These are phyloP conservation scores for Hydropsyche tenuis DNA, from an alignment of 1,140 invertebrate genomes.

Conservation along the genomic window DNA sequence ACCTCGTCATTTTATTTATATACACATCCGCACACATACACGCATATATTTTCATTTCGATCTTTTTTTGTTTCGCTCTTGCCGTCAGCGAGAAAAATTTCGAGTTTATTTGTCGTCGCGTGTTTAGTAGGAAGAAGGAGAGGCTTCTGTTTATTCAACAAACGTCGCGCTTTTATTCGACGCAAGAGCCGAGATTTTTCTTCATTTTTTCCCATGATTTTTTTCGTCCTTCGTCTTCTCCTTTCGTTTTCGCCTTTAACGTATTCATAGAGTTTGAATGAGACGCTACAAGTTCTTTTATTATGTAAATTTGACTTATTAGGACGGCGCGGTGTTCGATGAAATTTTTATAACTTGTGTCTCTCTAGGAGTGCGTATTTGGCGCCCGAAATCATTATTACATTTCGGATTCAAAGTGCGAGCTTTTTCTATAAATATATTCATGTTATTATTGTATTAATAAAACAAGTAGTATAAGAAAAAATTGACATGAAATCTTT, in stretches of 20 bases:
- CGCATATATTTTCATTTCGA: neutral
- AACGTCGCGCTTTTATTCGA: slow-evolving; percentile 6
- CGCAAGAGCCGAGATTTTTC: neutral
- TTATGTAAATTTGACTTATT: slow-evolving; percentile 18
- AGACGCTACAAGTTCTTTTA: slow-evolving; percentile 19
- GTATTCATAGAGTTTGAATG: slow-evolving; percentile 12
- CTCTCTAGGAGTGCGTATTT: too few species aligned
- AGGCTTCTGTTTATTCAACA: slow-evolving; percentile 17
- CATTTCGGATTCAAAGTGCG: too few species aligned
- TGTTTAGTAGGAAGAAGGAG: neutral
- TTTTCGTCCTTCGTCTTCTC: neutral
- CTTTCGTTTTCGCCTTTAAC: neutral
- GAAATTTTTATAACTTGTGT: slow-evolving; percentile 1
- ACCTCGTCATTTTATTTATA: too few species aligned
- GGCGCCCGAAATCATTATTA: too few species aligned
- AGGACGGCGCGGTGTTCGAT: neutral
- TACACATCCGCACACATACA: too few species aligned
- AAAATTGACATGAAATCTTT: too few species aligned
- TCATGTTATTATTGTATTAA: too few species aligned
- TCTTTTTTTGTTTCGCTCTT: neutral
- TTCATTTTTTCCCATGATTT: too few species aligned
- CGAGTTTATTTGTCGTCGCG: slow-evolving; percentile 1
- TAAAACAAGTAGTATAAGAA: too few species aligned
- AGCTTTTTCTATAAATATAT: too few species aligned
- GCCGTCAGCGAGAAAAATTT: neutral